Evolutionary conservation across 2,888 invertebrate genomes (phyloP).

Genomic region (Trilocha varians): DNA sequence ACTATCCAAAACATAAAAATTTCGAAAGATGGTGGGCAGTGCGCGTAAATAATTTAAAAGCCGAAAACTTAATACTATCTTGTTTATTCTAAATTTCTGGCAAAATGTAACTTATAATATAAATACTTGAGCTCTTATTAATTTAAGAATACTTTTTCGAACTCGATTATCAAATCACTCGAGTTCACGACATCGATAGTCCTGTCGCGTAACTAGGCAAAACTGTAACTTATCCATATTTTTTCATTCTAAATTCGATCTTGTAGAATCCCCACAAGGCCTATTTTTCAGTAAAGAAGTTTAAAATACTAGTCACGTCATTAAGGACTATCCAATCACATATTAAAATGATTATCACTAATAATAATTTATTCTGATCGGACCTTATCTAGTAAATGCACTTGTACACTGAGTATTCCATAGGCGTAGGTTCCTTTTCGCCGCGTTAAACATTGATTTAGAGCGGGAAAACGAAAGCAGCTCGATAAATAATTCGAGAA

Average conservation of each 20-base stretch:
- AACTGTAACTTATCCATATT: no score
- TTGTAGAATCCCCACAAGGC: no score
- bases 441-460: constrained; percentile 47
- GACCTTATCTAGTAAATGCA: constrained; percentile 32
- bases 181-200: no score
- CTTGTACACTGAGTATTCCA: constrained; percentile 39
- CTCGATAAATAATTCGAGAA: constrained; percentile 23
- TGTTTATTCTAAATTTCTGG: constrained; percentile 44
- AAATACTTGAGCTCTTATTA: constrained; percentile 5
- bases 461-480: constrained; percentile 40
- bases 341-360: not conserved
- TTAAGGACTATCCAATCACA: no score
- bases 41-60: constrained; percentile 18
- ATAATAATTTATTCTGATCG: not conserved
- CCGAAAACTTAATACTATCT: constrained; percentile 31
- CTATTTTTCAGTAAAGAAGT: no score
- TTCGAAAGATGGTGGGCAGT: constrained; percentile 41
- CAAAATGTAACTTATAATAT: constrained; percentile 21
- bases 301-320: no score
- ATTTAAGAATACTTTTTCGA: no score
- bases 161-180: no score
- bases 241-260: no score
- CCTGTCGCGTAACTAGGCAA: no score
- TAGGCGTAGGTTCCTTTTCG: constrained; percentile 38
- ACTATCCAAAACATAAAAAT: constrained; percentile 21